phyloP scores from a whole-genome alignment of 2,888 invertebrate genomes.

The Leptura quadrifasciata region DNA sequence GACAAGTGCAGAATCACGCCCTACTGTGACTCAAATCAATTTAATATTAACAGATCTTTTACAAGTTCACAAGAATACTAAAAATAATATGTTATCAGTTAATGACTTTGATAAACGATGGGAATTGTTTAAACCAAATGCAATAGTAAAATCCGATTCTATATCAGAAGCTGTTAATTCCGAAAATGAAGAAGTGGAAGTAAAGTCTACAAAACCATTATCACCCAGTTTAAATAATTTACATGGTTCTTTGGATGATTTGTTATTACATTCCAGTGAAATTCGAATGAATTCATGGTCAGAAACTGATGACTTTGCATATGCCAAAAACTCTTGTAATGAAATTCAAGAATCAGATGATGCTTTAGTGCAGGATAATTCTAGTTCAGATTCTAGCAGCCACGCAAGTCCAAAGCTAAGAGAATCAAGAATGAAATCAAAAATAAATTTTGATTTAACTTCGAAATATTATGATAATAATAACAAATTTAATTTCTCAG shows the following conservation, averaged over 20 bases:
- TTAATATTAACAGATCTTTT: constrained; percentile 75
- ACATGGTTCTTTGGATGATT: constrained; percentile 80
- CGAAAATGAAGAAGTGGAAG: constrained; percentile 66
- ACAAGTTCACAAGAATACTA: constrained; percentile 68
- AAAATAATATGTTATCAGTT: constrained; percentile 60
- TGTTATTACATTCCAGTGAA: constrained; percentile 55
- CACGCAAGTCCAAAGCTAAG: constrained; percentile 75
- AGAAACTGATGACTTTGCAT: constrained; percentile 71
- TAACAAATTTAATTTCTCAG: constrained; percentile 21
- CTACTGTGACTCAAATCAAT: constrained; percentile 75
- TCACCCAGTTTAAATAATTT: constrained; percentile 80
- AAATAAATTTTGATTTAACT: constrained; percentile 36
- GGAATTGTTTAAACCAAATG: constrained; percentile 83
- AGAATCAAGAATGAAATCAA: constrained; percentile 66
- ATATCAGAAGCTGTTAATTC: constrained; percentile 59
- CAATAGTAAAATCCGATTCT: constrained; percentile 77
- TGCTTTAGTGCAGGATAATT: constrained; percentile 78
- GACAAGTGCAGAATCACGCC: constrained; percentile 74
- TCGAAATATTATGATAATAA: not conserved
- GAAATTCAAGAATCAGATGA: constrained; percentile 76
- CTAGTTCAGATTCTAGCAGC: constrained; percentile 77
- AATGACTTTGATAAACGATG: constrained; percentile 85
- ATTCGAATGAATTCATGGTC: constrained; percentile 77
- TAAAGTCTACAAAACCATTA: constrained; percentile 63
- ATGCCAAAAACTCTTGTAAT: constrained; percentile 8